Base-by-base conservation (phyloP, 2,797 vertebrate genomes). In the Argya squamiceps region DNA sequence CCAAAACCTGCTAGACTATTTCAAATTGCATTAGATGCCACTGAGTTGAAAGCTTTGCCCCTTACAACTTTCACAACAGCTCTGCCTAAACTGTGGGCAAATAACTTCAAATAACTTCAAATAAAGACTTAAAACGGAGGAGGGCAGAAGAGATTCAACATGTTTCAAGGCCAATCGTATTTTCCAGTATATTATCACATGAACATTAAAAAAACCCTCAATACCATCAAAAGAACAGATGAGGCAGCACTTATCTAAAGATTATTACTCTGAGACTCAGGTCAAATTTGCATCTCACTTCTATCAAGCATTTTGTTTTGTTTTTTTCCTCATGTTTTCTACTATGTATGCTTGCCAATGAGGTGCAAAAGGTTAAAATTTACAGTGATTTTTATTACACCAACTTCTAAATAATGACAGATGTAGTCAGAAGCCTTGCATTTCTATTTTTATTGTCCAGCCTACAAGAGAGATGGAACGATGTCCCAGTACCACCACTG, bases 101-200 rank as follows among this genome's bases (percentile, higher is more conserved):
- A n/a, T n/a, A n/a, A n/a, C n/a, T 49, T 59, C 56, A 62, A 86
- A 59, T 29, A 11, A 55, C 41, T 94, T 88, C 80, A 78, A 62
- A 80, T 75, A 53, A 74, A 91, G 81, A 64, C 37, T 88, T 69
- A 92, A 81, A 85, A 78, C 46, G 20, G 89, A 94, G 88, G 89
- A 96, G 85, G 83, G 94, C 83, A 96, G 94, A 92, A 93, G 95
- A 94, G 85, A 96, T 90, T 94, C 76, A 95, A 62, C 39, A 67
- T 30, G 32, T 73, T 84, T 88, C 78, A 82, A 84, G 59, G 63
- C 74, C 0, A 88, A 86, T 92, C 1, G 60, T 79, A 86, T 81
- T 84, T 90, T 67, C 37, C 79, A 64, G 44, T 74, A 22, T 27
- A 69, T 46, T 90, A 91, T 90, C 94, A 95, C 65, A 92, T 63